phyloP scores from a whole-genome alignment of 2,113 vertebrate genomes.

The Oxygymnocypris stewartii region DNA sequence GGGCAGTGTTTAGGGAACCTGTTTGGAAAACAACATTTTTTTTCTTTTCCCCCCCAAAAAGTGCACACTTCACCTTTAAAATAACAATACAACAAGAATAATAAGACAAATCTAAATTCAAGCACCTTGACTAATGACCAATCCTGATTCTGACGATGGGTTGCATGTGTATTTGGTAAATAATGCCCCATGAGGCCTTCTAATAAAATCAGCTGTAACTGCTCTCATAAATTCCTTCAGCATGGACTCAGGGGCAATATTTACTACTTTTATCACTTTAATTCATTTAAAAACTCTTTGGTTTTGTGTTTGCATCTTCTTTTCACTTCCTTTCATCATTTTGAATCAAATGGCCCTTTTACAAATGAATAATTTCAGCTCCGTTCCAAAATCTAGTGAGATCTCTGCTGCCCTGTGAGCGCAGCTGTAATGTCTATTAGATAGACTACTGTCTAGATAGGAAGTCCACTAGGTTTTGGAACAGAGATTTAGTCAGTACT shows the following conservation, averaged over 20 bases:
- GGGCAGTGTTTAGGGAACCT: not conserved
- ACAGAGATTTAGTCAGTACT: not conserved
- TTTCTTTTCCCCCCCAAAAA: not conserved
- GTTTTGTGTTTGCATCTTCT: not conserved
- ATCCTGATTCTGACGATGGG: not conserved
- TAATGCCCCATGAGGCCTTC: constrained; percentile 10
- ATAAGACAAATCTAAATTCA: not conserved
- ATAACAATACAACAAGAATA: not conserved
- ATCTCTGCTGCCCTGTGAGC: not conserved
- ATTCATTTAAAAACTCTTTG: not conserved
- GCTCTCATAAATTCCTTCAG: not conserved
- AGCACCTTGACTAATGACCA: not conserved
- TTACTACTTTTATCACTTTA: not conserved
- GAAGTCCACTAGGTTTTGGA: not conserved
- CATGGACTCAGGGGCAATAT: constrained; percentile 20
- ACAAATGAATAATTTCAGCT: not conserved
- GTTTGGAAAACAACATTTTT: not conserved
- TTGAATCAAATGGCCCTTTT: constrained; percentile 1
- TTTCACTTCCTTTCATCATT: not conserved
- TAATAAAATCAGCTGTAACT: not conserved
- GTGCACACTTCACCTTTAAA: constrained; percentile 7
- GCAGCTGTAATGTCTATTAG: not conserved
- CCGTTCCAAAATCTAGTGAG: not conserved
- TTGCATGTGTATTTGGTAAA: constrained; percentile 28
- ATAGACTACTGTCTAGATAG: not conserved